Evolutionary conservation across 2,113 vertebrate genomes (phyloP).

Genomic region (Salvelinus namaycush): DNA sequence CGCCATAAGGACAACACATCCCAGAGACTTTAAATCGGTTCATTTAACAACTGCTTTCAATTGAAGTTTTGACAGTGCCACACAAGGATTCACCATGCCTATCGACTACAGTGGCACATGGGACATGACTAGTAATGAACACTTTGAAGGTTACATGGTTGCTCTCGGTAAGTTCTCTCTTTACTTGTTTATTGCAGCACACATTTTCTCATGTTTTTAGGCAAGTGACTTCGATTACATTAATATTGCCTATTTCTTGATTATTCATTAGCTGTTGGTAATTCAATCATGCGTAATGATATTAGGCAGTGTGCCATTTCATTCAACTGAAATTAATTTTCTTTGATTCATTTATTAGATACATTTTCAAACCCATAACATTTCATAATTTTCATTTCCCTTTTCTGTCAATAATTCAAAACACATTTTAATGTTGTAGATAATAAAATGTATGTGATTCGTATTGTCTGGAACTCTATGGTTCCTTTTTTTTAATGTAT

Average conservation of each 20-base stretch:
- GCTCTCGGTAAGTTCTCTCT: slow-evolving; percentile 77
- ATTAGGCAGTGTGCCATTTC: too few relatives aligned
- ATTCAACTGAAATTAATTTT: too few relatives aligned
- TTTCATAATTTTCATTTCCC: neutral
- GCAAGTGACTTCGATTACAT: too few relatives aligned
- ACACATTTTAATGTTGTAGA: neutral
- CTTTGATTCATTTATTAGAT: neutral
- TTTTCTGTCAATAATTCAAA: neutral
- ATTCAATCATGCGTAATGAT: too few relatives aligned
- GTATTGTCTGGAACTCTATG: neutral
- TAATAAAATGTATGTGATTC: neutral
- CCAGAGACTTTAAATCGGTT: neutral
- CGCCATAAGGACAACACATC: slow-evolving; percentile 36
- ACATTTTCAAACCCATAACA: too few relatives aligned
- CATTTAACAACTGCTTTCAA: neutral
- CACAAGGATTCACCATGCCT: slow-evolving; percentile 68
- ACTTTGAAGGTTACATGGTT: slow-evolving; percentile 84
- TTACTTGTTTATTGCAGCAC: too few relatives aligned
- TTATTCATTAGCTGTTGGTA: too few relatives aligned
- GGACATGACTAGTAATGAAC: slow-evolving; percentile 82
- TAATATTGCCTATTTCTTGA: too few relatives aligned
- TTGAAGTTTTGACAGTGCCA: slow-evolving; percentile 18
- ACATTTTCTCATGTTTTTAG: too few relatives aligned
- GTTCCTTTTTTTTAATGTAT: too few relatives aligned
- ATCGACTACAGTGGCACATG: slow-evolving; percentile 83